Evolutionary conservation across 2,113 vertebrate species (phyloP).

Genomic region (Muntiacus reevesi): DNA sequence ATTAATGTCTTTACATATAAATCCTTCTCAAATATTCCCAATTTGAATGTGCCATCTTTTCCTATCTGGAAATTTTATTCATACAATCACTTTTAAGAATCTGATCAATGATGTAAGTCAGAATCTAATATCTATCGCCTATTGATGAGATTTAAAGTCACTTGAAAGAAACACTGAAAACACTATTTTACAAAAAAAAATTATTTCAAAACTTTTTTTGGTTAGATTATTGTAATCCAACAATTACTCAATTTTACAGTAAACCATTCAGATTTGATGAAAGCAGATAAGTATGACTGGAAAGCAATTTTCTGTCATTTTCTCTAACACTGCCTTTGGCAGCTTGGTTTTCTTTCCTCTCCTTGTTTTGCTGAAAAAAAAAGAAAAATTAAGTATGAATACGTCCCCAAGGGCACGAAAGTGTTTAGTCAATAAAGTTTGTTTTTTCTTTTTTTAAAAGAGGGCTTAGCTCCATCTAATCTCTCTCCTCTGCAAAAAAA

Average conservation of each 20-base stretch:
- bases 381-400: background rate
- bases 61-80: background rate
- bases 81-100: background rate
- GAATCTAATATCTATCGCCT: background rate
- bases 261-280: background rate
- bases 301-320: slow-evolving; percentile 29
- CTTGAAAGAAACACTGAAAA: background rate
- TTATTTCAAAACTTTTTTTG: background rate
- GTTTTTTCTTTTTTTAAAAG: background rate
- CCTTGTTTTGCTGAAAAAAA: background rate
- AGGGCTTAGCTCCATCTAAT: background rate
- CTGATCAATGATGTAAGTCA: background rate
- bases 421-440: background rate
- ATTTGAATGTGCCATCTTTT: background rate
- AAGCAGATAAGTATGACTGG: background rate
- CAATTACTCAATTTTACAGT: background rate
- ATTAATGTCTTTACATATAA: background rate
- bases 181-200: slow-evolving; percentile 10
- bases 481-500: background rate
- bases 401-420: background rate
- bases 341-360: background rate
- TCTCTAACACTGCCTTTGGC: slow-evolving; percentile 8
- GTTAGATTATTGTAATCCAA: background rate
- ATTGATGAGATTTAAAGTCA: background rate
- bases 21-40: background rate